Conservation (phyloP, 2,888 invertebrate species). For the Laspeyria flexula region DNA sequence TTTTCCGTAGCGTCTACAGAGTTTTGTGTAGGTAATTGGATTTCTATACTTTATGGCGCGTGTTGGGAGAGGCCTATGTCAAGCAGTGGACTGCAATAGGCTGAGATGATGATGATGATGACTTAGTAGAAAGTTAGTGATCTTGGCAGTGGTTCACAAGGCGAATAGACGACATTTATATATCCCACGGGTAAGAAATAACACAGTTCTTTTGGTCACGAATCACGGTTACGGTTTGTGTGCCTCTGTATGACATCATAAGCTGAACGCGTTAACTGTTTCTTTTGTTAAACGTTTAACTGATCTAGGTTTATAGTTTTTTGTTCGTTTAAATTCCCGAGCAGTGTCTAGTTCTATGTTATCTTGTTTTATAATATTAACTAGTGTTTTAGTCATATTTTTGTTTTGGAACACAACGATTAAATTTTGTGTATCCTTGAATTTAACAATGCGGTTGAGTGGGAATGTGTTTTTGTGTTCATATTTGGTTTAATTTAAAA, state of each 20-base stretch:
- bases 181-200: constrained; percentile 32
- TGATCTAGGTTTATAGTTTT: constrained; percentile 44
- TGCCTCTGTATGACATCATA: constrained; percentile 57
- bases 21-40: constrained; percentile 22
- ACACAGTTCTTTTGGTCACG: constrained; percentile 26
- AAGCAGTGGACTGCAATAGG: too few relatives aligned
- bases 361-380: constrained; percentile 9
- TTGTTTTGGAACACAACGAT: constrained; percentile 5
- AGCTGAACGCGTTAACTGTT: constrained; percentile 42
- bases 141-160: constrained; percentile 32
- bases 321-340: constrained; percentile 26
- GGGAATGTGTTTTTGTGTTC: not conserved
- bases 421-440: constrained; percentile 1
- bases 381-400: not conserved
- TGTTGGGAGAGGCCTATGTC: too few relatives aligned
- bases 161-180: constrained; percentile 26
- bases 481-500: not conserved
- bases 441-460: not conserved
- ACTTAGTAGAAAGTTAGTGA: constrained; percentile 18
- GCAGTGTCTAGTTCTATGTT: constrained; percentile 10
- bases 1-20: not conserved
- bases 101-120: too few relatives aligned
- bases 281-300: constrained; percentile 46
- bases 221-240: constrained; percentile 55
- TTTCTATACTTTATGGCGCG: constrained; percentile 25